Base-by-base conservation (phyloP, 2,888 invertebrate species). In the Orgyia antiqua region DNA sequence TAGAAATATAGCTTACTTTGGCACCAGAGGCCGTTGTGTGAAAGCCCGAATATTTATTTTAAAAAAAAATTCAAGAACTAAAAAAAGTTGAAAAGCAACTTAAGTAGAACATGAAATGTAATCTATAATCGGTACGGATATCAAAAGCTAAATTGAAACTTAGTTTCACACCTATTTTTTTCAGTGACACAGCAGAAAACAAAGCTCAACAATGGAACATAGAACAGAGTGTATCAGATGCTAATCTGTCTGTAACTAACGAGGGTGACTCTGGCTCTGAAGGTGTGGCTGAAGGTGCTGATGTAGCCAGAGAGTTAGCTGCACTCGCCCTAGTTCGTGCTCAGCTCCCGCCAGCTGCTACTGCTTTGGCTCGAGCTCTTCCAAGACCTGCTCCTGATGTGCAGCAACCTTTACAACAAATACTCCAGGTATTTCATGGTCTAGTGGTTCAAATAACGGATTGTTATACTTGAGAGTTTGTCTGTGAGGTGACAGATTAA, bases 241-340 rank as follows among this genome's bases (percentile, higher is more conserved):
- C 18, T 9, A 11, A 37, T 3, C 20, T 23, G 24, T 43, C 39
- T 18, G 45, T 31, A 2, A 39, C 36, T 1, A 39, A 43, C 41
- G 42, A 50, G 28, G 13, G 47, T 37, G 32, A 53, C 23, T 11
- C 11, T 6, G 23, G 23, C 6, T 23, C 23, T 10, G 71, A 72
- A 53, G 79, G 82, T 19, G 73, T 80, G 38, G 67, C 78, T 1
- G 83, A 82, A 53, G 82, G 84, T 12, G 74, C 68, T 0, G 84
- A 83, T 57, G 75, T 84, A 43, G 82, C 84, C 39, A 66, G 76
- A 11, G 71, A 72, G 41, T 64, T 84, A 29, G 83, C 79, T 0
- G 71, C 80, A 26, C 66, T 83, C 18, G 83, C 74, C 1, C 47
- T 80, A 29, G 40, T 83, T 51, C 60, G 83, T 9, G 61, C 66